Base-by-base conservation (phyloP, 1,140 invertebrate genomes). In the Sesamia nonagrioides region DNA sequence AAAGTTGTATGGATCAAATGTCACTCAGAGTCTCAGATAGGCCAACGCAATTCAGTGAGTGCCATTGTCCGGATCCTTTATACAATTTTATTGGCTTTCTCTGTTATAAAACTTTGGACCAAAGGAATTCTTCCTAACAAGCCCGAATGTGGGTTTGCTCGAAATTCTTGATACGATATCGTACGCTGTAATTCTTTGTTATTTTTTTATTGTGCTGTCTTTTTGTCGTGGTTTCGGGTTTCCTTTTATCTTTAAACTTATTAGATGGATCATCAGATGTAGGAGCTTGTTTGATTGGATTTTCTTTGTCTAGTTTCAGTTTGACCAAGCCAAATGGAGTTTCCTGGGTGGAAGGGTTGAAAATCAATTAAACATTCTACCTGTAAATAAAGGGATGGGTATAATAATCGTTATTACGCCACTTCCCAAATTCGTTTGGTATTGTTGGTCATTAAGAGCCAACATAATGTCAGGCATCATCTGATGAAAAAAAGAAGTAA, bases 71-170 rank as follows among this genome's bases (percentile, higher is more conserved):
- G 73, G 73, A 33, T 71, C 72, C 76, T 84, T 84, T 82, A 78
- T 80, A 83, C 79, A 80, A 81, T 85, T 85, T 87, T 87, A 87
- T 87, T 87, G 84, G 83, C 68, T 82, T 82, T 75, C 74, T 56
- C 56, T 68, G 77, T 75, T 82, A 87, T 86, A 86, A 87, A 85
- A 86, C 73, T 86, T 86, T 71, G 75, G 63, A 54, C 73, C 68
- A 72, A 82, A 82, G 74, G 82, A 82, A 82, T 82, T 80, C 77
- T 37, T 63, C 56, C 52, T 68, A 80, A 82, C 79, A 79, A 79
- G 79, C 78, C 68, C 54, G 35, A 54, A 56, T 40, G 74, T 27
- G 60, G 66, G 66, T 60, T 58, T 63, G 68, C 68, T 60, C 68
- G 69, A 81, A 72, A 66, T 81, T 73, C 74, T 77, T 68, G 74